A percentile compares a stretch with the other conserved stretches of the same genome.
phyloP scores from a whole-genome alignment of 2,113 vertebrate genomes.

The Dasyornis broadbenti region DNA sequence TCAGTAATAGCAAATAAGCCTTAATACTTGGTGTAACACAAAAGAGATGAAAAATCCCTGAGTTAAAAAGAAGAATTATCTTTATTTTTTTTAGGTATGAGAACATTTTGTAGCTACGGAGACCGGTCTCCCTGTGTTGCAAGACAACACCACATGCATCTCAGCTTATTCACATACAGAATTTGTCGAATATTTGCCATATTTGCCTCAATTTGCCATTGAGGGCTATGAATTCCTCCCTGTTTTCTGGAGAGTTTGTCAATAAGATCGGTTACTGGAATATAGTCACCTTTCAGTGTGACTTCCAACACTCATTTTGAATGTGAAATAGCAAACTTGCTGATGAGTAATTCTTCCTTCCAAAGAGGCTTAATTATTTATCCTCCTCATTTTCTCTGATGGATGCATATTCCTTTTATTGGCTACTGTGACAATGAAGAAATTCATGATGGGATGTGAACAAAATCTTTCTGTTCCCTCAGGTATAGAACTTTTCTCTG shows the following conservation, averaged over 20 bases:
- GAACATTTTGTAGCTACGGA: background rate
- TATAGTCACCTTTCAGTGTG: background rate
- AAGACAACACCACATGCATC: background rate
- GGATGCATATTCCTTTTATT: background rate
- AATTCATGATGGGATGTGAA: background rate
- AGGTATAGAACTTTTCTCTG: background rate
- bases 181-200: background rate
- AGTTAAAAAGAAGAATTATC: background rate
- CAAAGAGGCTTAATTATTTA: slow-evolving; percentile 37
- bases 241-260: background rate
- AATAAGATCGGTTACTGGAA: background rate
- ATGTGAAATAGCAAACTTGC: background rate
- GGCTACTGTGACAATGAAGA: background rate
- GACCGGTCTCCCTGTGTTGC: fast-evolving
- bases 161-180: background rate
- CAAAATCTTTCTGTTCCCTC: background rate
- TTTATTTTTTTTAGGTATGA: background rate
- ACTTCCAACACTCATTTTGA: background rate
- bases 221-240: background rate
- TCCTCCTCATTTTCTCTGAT: background rate
- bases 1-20: background rate
- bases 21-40: background rate
- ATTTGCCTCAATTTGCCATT: background rate
- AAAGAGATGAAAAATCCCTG: background rate
- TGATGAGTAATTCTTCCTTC: slow-evolving; percentile 19